These are phyloP conservation scores for Sicus ferrugineus DNA, from an alignment of 2,888 invertebrate genomes.

Conservation along the genomic window DNA sequence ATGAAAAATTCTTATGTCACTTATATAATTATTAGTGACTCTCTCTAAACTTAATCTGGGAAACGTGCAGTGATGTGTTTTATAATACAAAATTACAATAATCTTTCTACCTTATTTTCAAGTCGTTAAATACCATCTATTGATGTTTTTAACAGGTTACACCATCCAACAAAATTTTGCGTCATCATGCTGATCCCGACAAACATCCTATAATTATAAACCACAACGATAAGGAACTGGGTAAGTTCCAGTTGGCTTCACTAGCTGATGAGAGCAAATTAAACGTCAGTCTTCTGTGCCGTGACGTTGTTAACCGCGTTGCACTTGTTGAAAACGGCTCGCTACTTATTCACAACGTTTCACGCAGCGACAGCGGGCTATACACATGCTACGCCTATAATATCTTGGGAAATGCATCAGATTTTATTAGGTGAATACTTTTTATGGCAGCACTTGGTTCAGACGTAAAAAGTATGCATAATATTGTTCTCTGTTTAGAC, in stretches of 20 bases:
- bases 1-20: too few relatives aligned
- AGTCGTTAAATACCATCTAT: too few relatives aligned
- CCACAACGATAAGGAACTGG: slow-evolving; percentile 54
- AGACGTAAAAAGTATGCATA: neutral
- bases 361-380: slow-evolving; percentile 81
- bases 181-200: slow-evolving; percentile 79
- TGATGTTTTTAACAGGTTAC: slow-evolving; percentile 68
- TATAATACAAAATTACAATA: neutral
- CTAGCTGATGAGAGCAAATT: slow-evolving; percentile 53
- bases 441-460: neutral
- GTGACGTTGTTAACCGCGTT: slow-evolving; percentile 48
- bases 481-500: slow-evolving; percentile 61
- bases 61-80: too few relatives aligned
- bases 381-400: slow-evolving; percentile 89
- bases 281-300: slow-evolving; percentile 50
- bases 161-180: slow-evolving; percentile 74
- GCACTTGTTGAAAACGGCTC: slow-evolving; percentile 78
- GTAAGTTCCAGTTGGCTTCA: slow-evolving; percentile 56
- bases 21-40: too few relatives aligned
- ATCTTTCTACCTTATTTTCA: too few relatives aligned
- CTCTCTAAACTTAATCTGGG: too few relatives aligned
- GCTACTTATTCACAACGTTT: slow-evolving; percentile 74
- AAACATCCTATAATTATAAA: slow-evolving; percentile 59
- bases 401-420: slow-evolving; percentile 80
- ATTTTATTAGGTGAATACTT: slow-evolving; percentile 68